Base-by-base conservation (phyloP, 2,113 vertebrate genomes). In the Crotophaga sulcirostris region DNA sequence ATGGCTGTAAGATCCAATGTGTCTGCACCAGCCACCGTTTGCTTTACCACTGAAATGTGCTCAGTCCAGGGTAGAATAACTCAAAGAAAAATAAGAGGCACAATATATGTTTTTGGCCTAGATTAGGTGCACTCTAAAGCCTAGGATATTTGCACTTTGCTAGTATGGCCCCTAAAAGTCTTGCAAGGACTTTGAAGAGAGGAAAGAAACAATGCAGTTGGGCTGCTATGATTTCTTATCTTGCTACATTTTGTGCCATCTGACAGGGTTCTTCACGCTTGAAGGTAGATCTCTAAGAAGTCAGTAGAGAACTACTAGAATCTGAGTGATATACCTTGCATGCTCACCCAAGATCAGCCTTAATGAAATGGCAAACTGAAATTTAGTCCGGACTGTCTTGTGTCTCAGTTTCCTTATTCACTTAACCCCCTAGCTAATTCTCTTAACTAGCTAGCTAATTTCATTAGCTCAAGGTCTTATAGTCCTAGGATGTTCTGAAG, bases 71-170 rank as follows among this genome's bases (percentile, higher is more conserved):
- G 10, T 12, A 33, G 21, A 75, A 33, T 23, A 68, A 51, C 4
- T 42, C 54, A 33, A 33, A 73, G 33, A 47, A 84, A 54, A 92
- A 18, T 9, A 36, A 51, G 18, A 28, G 8, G 28, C 16, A 34
- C 0, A 1, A 62, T 18, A 33, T 20, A 13, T 26, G 18, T 15
- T 73, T 55, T 38, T 58, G 12, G 3, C 6, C 0, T 62, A 56
- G 33, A 52, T 80, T 56, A 74, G 24, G 31, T 31, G 18, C 10
- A 33, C 19, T 73, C 23, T 52, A 14, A 64, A 38, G 33, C 24
- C 60, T 89, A 58, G 21, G 29, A 16, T 79, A 58, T 66, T 51
- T 16, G 31, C 52, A 6, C 10, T 70, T 62, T 85, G 29, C 31
- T 59, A 49, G 9, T 42, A 54, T 44, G 25, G 4, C 2, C 10